A percentile compares a stretch with the other conserved stretches of the same genome.
Evolutionary conservation across 2,888 invertebrate genomes (phyloP).

Genomic region (Nomada flava): DNA sequence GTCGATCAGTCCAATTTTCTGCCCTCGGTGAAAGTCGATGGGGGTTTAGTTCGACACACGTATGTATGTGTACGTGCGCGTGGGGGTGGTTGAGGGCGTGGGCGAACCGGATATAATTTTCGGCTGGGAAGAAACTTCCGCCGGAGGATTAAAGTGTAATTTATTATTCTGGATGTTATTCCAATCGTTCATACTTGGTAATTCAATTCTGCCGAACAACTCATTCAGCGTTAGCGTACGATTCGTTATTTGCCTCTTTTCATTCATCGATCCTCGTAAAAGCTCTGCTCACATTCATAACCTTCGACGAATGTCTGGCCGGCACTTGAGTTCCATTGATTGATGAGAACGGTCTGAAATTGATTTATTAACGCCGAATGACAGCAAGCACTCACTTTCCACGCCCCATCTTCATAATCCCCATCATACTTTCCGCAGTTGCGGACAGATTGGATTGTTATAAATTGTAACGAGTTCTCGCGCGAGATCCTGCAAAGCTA

Average conservation of each 20-base stretch:
- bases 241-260: neutral
- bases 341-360: neutral
- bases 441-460: neutral
- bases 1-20: neutral
- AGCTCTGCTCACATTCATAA: neutral
- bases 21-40: neutral
- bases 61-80: neutral
- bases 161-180: no score
- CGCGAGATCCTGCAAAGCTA: no score
- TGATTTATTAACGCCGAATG: conserved; percentile 12
- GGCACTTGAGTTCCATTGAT: neutral
- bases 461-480: neutral
- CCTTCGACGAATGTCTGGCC: neutral
- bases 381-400: neutral
- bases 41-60: no score
- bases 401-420: neutral
- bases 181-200: neutral
- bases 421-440: no score
- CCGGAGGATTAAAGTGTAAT: no score
- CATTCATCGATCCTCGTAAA: neutral
- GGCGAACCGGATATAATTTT: no score
- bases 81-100: no score
- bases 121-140: no score
- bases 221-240: neutral
- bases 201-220: neutral